A percentile compares a stretch with the other conserved stretches of the same genome.
These are phyloP conservation scores for Papilio protenor DNA, from an alignment of 2,888 invertebrate genomes.

Conservation along the genomic window DNA sequence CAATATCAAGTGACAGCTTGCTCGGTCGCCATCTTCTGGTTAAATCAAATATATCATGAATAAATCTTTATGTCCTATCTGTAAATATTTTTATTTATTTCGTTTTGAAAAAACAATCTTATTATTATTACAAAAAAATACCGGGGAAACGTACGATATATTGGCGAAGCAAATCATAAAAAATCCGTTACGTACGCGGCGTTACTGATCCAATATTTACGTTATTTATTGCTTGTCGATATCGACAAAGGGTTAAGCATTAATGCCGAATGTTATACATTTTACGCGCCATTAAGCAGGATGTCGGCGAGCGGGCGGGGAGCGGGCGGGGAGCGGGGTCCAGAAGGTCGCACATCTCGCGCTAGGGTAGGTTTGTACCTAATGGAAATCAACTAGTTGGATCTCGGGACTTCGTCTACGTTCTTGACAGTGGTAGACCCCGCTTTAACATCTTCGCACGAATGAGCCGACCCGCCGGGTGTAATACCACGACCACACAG, in stretches of 20 bases:
- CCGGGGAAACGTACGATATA: constrained; percentile 23
- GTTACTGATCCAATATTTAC: constrained; percentile 79
- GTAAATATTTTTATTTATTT: neutral
- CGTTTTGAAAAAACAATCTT: neutral
- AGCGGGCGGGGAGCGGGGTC: neutral
- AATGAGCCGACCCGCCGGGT: too few species aligned
- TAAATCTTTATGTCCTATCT: neutral
- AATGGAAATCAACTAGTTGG: too few species aligned
- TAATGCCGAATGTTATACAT: constrained; percentile 63
- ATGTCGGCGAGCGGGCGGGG: constrained; percentile 19
- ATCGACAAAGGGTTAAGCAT: constrained; percentile 73
- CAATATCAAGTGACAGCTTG: neutral
- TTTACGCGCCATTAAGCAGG: constrained; percentile 74
- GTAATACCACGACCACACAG: too few species aligned
- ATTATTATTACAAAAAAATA: constrained; percentile 7
- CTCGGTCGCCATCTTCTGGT: neutral
- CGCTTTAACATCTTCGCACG: too few species aligned
- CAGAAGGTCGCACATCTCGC: too few species aligned
- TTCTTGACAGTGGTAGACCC: too few species aligned
- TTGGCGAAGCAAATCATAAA: constrained; percentile 2
- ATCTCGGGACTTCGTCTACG: too few species aligned
- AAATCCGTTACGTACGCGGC: constrained; percentile 56
- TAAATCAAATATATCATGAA: neutral
- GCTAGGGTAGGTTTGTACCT: too few species aligned
- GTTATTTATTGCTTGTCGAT: constrained; percentile 78